Evolutionary conservation across 2,113 vertebrate species (phyloP), one percentile per base, ranked within the genome.

Genomic region (Tamias sibiricus): DNA sequence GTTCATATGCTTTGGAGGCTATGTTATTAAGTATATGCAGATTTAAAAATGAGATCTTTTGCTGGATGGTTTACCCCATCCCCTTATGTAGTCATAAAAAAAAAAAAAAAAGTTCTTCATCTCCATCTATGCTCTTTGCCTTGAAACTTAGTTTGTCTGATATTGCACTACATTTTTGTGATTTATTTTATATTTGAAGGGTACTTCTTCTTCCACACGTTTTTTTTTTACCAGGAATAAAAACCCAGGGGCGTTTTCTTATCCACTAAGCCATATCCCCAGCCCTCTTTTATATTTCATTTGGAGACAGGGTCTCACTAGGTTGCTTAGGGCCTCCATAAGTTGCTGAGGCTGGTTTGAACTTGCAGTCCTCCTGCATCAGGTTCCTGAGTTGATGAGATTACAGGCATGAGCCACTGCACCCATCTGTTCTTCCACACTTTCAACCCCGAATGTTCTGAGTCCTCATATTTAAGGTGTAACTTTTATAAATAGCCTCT

Each of bases 11-110:
- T 35, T 88, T 92, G 87, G 26, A 90, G 32, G 42, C 19, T 79
- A 71, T 59, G 11, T 44, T 94, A 62, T 64, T 68, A 82, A 30
- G 14, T 47, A 57, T 7, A 37, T 79, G 14, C 26, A 74, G 49
- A 79, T 83, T 82, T 90, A 77, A 47, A 89, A 76, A 85, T 77
- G 22, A 81, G 30, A 37, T n/a, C 47, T 90, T 26, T 90, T 90
- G 37, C 35, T 76, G 10, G 30, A 68, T 37, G 2, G 19, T 90
- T 93, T 75, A 28, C n/a, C 16, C 24, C 4, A 17, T 8, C 3
- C 0, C 3, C 87, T 80, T 54, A 13, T 11, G n/a, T 69, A 95
- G 30, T 47, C 89, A 47, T 8, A 9, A 72, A 75, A 90, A 94
- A 26, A 12, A 8, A 26, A 26, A n/a, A n/a, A n/a, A n/a, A n/a